These are phyloP conservation scores for Nyleta sp. DNA, from an alignment of 2,888 invertebrate genomes.

Conservation along the genomic window DNA sequence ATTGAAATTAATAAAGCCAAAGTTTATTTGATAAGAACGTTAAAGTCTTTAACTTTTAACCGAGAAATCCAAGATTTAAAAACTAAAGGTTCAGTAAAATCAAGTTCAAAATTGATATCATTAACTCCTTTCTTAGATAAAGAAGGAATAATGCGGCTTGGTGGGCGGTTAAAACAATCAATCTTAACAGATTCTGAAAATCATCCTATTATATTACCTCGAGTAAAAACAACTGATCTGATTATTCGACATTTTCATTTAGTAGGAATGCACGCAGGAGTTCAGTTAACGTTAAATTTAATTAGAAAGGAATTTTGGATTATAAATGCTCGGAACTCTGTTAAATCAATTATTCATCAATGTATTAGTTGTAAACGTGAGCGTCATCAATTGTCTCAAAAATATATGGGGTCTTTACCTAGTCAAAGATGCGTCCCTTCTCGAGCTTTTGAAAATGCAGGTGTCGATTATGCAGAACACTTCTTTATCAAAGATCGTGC, in stretches of 20 bases:
- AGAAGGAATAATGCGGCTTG: conserved; percentile 2
- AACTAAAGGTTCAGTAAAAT: too few relatives aligned
- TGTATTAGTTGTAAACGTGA: conserved; percentile 5
- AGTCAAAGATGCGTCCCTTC: background rate
- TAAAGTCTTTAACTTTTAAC: too few relatives aligned
- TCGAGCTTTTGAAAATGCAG: background rate
- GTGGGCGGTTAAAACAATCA: conserved; percentile 5
- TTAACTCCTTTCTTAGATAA: conserved; percentile 11
- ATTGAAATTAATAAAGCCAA: too few relatives aligned
- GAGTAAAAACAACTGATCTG: background rate
- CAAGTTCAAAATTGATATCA: too few relatives aligned
- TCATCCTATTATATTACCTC: background rate
- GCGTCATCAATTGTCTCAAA: background rate
- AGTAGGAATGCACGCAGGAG: background rate
- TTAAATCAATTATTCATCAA: background rate
- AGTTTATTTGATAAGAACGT: too few relatives aligned
- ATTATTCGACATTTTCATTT: background rate
- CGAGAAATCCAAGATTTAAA: too few relatives aligned
- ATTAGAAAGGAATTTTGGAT: conserved; percentile 5
- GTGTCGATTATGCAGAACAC: conserved; percentile 3
- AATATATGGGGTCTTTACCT: conserved; percentile 16
- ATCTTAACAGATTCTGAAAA: background rate
- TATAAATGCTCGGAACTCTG: conserved; percentile 6
- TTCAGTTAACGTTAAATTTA: conserved; percentile 4
- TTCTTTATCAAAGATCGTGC: background rate